Conservation (phyloP, 2,113 vertebrate species). For the Pseudonaja textilis region DNA sequence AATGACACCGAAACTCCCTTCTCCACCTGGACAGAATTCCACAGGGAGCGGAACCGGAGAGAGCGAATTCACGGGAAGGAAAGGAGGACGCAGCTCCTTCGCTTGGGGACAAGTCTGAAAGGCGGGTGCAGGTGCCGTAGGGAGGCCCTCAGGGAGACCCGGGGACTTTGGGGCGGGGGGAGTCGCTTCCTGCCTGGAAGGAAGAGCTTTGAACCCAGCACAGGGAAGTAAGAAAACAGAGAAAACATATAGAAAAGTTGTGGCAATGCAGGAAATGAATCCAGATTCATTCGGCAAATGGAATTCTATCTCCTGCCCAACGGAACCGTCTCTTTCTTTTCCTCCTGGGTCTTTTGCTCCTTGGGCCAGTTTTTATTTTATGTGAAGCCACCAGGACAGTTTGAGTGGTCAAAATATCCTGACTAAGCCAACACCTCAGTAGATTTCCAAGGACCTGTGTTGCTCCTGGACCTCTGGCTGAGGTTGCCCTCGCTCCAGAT, state of each 20-base stretch:
- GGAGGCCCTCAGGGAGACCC: neutral
- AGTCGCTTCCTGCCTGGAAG: neutral
- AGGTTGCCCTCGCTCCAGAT: neutral
- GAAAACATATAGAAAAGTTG: neutral
- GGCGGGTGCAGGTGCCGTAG: neutral
- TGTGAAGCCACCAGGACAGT: neutral
- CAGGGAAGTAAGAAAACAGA: neutral
- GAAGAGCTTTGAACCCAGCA: neutral
- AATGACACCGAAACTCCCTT: neutral
- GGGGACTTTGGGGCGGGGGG: neutral
- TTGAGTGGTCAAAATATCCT: neutral
- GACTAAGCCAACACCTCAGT: neutral
- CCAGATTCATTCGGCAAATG: neutral
- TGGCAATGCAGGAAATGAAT: neutral
- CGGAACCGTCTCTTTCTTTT: neutral
- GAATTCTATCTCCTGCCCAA: neutral
- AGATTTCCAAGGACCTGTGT: too few relatives aligned
- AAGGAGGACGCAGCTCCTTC: neutral
- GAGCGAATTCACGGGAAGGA: neutral
- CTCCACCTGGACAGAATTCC: neutral
- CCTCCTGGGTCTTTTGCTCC: neutral
- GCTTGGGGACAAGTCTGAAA: too few relatives aligned
- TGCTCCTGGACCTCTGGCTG: neutral
- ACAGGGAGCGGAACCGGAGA: neutral
- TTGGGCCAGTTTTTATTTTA: neutral